phyloP scores from a whole-genome alignment of 2,888 invertebrate genomes.

The Meliscaeva auricollis region DNA sequence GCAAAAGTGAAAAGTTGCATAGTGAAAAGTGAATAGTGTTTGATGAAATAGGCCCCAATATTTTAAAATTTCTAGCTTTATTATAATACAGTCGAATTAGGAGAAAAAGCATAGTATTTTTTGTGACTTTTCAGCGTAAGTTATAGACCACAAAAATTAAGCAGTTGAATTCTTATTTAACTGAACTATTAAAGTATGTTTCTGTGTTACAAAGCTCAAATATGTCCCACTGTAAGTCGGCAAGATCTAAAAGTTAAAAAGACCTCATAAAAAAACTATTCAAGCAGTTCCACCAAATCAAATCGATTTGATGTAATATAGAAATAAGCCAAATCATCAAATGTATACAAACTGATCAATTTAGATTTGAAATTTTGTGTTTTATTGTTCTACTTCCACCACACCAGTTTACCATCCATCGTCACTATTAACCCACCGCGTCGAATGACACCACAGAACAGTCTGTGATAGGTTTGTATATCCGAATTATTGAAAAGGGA shows the following conservation, averaged over 20 bases:
- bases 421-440: not conserved
- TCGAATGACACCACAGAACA: not conserved
- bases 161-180: no score
- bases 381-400: conserved; percentile 25
- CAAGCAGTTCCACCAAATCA: conserved; percentile 28
- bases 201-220: not conserved
- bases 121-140: no score
- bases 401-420: not conserved
- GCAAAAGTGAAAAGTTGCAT: no score
- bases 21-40: no score
- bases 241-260: conserved; percentile 9
- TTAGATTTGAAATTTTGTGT: conserved; percentile 33
- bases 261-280: conserved; percentile 34
- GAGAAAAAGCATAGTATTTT: no score
- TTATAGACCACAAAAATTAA: no score
- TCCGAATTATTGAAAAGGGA: not conserved
- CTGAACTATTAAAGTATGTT: no score
- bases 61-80: no score
- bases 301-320: conserved; percentile 11
- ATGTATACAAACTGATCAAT: conserved; percentile 30
- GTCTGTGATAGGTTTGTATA: not conserved
- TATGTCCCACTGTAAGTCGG: conserved; percentile 7
- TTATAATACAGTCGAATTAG: no score
- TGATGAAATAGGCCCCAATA: no score
- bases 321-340: conserved; percentile 21